A percentile compares a stretch with the other conserved stretches of the same genome.
Conservation (phyloP, 1,140 invertebrate species). For the Heliothis subflexa region DNA sequence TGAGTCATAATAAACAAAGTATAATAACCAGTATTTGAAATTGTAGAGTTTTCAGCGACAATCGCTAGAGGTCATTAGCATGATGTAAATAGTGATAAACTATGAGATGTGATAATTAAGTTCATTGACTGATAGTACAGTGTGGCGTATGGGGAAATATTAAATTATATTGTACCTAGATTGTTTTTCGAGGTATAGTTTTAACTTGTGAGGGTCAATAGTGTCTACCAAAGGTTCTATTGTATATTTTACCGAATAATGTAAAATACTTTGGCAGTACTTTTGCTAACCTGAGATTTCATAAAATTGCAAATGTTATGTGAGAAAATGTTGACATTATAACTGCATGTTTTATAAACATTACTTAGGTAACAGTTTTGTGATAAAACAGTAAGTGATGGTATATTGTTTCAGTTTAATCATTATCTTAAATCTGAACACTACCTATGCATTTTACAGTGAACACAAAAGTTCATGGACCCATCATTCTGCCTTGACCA, state of each 20-base stretch:
- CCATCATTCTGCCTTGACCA: not conserved
- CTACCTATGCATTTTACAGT: too few species aligned
- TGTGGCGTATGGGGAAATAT: not conserved
- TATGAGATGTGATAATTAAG: slow-evolving; percentile 1
- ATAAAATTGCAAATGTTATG: too few species aligned
- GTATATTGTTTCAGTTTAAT: not conserved
- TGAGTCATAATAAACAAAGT: not conserved
- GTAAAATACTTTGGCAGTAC: too few species aligned
- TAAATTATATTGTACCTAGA: not conserved
- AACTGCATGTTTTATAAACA: not conserved
- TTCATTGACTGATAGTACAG: not conserved
- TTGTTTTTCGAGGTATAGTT: too few species aligned
- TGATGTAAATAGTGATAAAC: slow-evolving; percentile 9
- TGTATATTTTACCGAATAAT: too few species aligned
- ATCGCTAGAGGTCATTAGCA: slow-evolving; percentile 1
- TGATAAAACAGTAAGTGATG: not conserved
- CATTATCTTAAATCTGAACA: not conserved
- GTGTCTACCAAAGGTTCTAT: too few species aligned
- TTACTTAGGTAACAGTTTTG: not conserved
- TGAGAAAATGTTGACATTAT: not conserved
- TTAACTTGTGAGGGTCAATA: too few species aligned
- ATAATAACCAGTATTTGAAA: not conserved
- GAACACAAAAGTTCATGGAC: not conserved
- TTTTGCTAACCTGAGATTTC: too few species aligned
- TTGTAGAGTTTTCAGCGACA: not conserved